Percentiles rank a stretch among this genome's conserved stretches.
phyloP scores from a whole-genome alignment of 1,140 invertebrate genomes.

The Orussus abietinus region DNA sequence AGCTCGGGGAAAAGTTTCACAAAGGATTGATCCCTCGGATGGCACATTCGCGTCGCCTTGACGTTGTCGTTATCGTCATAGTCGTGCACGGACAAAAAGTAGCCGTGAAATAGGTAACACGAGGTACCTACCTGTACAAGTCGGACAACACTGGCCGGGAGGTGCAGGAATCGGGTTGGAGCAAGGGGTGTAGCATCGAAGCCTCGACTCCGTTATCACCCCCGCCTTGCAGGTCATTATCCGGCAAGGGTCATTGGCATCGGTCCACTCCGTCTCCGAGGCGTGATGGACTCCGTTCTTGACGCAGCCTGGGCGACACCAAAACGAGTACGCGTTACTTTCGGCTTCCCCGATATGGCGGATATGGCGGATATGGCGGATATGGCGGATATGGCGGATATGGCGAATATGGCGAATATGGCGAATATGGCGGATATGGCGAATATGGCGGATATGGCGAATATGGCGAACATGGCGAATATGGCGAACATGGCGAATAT shows the following conservation, averaged over 20 bases:
- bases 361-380: too few species aligned
- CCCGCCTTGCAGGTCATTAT: conserved; percentile 75
- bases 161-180: conserved; percentile 63
- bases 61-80: neutral
- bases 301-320: conserved; percentile 68
- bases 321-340: conserved; percentile 11
- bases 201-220: conserved; percentile 73
- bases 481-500: too few species aligned
- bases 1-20: too few species aligned
- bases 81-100: neutral
- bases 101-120: conserved; percentile 29
- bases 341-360: too few species aligned
- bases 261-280: conserved; percentile 74
- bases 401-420: too few species aligned
- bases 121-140: conserved; percentile 64
- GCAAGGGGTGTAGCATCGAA: conserved; percentile 79
- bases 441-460: too few species aligned
- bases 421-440: too few species aligned
- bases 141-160: conserved; percentile 77
- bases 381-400: too few species aligned
- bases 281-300: conserved; percentile 67
- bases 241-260: conserved; percentile 66
- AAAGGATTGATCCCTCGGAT: too few species aligned
- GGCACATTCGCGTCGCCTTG: too few species aligned
- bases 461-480: too few species aligned